Base-by-base conservation (phyloP, 1,140 invertebrate genomes). In the Sycophaga agraensis region DNA sequence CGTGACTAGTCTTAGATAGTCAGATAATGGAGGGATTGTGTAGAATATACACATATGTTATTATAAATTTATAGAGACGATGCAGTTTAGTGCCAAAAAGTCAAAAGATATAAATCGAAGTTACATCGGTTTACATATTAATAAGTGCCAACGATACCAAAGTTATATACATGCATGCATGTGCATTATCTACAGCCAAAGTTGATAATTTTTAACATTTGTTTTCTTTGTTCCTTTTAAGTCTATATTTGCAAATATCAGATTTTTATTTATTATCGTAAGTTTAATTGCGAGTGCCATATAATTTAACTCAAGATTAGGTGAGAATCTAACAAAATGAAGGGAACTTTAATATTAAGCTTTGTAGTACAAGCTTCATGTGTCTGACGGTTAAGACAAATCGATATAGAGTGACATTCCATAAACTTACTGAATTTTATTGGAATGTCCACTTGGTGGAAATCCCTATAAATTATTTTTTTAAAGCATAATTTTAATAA, bases 11-110 rank as follows among this genome's bases (percentile, higher is more conserved):
- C n/a, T n/a, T n/a, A n/a, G n/a, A n/a, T n/a, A n/a, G n/a, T n/a
- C n/a, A n/a, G n/a, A n/a, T n/a, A n/a, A n/a, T n/a, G n/a, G n/a
- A n/a, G n/a, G n/a, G n/a, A n/a, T n/a, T n/a, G n/a, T n/a, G n/a
- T n/a, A n/a, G n/a, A n/a, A n/a, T n/a, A n/a, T n/a, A n/a, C n/a
- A n/a, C n/a, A n/a, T n/a, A n/a, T n/a, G n/a, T n/a, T n/a, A n/a
- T n/a, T n/a, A n/a, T n/a, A n/a, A n/a, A n/a, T n/a, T n/a, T n/a
- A n/a, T n/a, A n/a, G n/a, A n/a, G n/a, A n/a, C n/a, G n/a, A n/a
- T n/a, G n/a, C n/a, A 31, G 4, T 37, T 46, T 45, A 45, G 42
- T 66, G 59, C 55, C 64, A 66, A 62, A 55, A 17, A 61, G 35
- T 31, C 19, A 35, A 21, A 19, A 14, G 40, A 53, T 53, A n/a